Evolutionary conservation across 2,797 vertebrate genomes (phyloP), one percentile per base, ranked within the genome.

Genomic region (Telmatherina bonti): DNA sequence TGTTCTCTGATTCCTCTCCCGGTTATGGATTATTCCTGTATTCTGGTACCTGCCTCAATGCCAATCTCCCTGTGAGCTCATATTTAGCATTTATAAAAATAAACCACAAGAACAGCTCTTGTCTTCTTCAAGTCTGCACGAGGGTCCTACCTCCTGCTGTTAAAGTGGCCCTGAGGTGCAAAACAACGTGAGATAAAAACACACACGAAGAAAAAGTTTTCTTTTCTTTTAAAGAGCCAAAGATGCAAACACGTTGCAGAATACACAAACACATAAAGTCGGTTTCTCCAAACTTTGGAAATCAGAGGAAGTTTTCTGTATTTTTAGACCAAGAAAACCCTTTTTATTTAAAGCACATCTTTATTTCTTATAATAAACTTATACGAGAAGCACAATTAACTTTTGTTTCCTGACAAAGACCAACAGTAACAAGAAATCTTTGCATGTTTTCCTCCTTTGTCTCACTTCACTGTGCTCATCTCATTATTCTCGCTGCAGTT

Each of bases 401-500:
- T 49, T 31, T 27, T 49, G n/a, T 47, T 36, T 59, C 26, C 41
- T 60, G 31, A 35, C 31, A 13, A 43, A 43, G 10, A 47, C 45
- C 5, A 47, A 47, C 20, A 20, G 41, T 31, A 43, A 31, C 36
- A 45, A 45, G 41, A 45, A 20, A 45, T 4, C 12, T 57, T 38
- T 58, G 8, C 35, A 5, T 22, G 16, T 52, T 68, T 62, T 56
- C 5, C 49, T 62, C 7, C n/a, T 64, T 55, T 35, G 22, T 24
- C 55, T 63, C 43, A 62, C 49, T 38, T 60, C 31, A 20, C 24
- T 13, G 7, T 47, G 33, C 60, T 73, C 51, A 12, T 67, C 74
- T 74, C 38, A 31, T 74, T 80, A 61, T 63, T 72, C 55, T 30
- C 47, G 63, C 31, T 70, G 45, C 64, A 15, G 70, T 53, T 74